phyloP scores from a whole-genome alignment of 1,140 invertebrate species.

The Apis florea region DNA sequence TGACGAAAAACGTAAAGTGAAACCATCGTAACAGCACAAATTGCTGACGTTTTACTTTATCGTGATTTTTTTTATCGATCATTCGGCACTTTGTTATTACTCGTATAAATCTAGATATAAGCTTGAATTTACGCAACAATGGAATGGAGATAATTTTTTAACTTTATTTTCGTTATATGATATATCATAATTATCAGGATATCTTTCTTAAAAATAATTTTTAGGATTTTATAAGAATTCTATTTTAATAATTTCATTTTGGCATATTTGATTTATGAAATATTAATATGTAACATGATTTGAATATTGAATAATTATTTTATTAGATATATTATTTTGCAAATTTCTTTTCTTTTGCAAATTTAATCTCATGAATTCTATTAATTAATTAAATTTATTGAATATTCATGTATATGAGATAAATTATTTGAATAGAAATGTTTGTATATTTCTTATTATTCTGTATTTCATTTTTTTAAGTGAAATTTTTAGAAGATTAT shows the following conservation, averaged over 20 bases:
- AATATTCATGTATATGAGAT: too few species aligned
- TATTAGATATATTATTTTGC: background rate
- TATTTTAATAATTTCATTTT: background rate
- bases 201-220: background rate
- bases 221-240: too few species aligned
- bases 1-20: slow-evolving; percentile 59
- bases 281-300: background rate
- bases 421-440: too few species aligned
- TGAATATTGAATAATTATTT: background rate
- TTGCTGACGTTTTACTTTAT: slow-evolving; percentile 70
- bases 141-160: slow-evolving; percentile 52
- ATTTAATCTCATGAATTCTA: too few species aligned
- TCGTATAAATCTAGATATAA: slow-evolving; percentile 58
- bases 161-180: slow-evolving; percentile 30
- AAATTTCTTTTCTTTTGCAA: too few species aligned
- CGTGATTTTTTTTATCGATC: slow-evolving; percentile 65
- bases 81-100: slow-evolving; percentile 63
- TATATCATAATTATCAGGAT: background rate
- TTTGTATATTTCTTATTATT: too few species aligned
- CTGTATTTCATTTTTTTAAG: too few species aligned
- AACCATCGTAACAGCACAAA: slow-evolving; percentile 67
- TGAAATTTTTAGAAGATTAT: too few species aligned
- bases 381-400: too few species aligned
- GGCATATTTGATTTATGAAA: background rate
- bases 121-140: slow-evolving; percentile 26